Evolutionary conservation across 2,113 vertebrate species (phyloP).

Genomic region (Heterocephalus glaber): DNA sequence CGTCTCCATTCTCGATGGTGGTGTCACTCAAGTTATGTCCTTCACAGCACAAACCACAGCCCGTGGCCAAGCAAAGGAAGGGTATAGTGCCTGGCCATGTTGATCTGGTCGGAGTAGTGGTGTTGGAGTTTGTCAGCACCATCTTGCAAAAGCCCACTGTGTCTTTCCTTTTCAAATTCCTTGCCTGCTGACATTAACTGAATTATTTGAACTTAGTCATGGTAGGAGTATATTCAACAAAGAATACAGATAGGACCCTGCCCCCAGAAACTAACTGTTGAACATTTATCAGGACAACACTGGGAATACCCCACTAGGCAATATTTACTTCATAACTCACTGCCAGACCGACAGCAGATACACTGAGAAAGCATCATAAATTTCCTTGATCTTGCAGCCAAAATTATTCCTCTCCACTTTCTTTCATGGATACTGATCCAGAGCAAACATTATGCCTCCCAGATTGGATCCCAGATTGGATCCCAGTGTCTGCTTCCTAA

Average conservation of each 20-base stretch:
- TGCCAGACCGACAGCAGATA: neutral
- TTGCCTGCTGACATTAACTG: neutral
- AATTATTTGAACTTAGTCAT: neutral
- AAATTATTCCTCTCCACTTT: neutral
- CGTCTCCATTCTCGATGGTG: neutral
- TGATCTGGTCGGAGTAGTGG: neutral
- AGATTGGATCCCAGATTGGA: neutral
- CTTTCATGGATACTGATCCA: neutral
- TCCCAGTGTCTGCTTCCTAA: neutral
- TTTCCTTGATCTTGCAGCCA: neutral
- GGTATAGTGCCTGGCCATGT: too few species aligned
- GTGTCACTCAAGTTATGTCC: neutral
- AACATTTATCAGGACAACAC: neutral
- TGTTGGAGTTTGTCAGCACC: neutral
- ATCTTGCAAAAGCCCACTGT: too few species aligned
- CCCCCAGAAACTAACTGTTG: neutral
- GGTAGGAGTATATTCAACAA: too few species aligned
- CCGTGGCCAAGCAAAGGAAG: neutral
- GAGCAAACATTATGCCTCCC: neutral
- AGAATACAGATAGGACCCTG: neutral
- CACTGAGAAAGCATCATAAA: neutral
- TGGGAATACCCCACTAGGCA: neutral
- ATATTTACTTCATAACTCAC: neutral
- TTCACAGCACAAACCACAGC: neutral
- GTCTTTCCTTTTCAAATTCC: neutral